A percentile compares a stretch with the other conserved stretches of the same genome.
Evolutionary conservation across 1,140 invertebrate species (phyloP).

Genomic region (Phocides pigmalion): DNA sequence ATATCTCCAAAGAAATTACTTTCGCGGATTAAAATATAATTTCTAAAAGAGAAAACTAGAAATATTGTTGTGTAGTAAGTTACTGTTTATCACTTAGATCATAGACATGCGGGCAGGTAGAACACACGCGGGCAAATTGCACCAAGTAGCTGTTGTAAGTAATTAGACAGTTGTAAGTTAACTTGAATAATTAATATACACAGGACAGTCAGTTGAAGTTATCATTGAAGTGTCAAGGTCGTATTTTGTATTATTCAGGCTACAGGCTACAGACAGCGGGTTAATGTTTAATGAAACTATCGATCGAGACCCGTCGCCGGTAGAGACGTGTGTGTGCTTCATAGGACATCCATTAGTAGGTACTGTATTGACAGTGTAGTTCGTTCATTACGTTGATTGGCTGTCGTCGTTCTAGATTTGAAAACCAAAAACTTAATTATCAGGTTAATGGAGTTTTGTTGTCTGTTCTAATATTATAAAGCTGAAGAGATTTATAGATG

Average conservation of each 20-base stretch:
- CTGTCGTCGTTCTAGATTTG: conserved; percentile 2
- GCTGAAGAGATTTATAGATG: too few species aligned
- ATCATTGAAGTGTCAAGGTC: conserved; percentile 36
- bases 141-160: too few species aligned
- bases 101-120: too few species aligned
- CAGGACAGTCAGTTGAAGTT: conserved; percentile 9
- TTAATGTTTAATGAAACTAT: conserved; percentile 47
- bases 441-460: too few species aligned
- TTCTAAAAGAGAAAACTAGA: too few species aligned
- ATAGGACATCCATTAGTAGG: conserved; percentile 31
- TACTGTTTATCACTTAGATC: too few species aligned
- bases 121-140: too few species aligned
- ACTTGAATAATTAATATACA: conserved; percentile 12
- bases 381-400: conserved; percentile 19
- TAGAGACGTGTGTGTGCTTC: conserved; percentile 15
- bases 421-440: not conserved
- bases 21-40: too few species aligned
- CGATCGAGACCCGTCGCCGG: conserved; percentile 32
- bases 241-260: conserved; percentile 23
- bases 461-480: not conserved
- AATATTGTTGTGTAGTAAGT: too few species aligned
- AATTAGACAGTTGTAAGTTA: not conserved
- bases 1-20: too few species aligned
- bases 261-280: conserved; percentile 39
- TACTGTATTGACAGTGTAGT: conserved; percentile 22